Evolutionary conservation across 2,888 invertebrate genomes (phyloP).

Genomic region (Seira sanloemensis): DNA sequence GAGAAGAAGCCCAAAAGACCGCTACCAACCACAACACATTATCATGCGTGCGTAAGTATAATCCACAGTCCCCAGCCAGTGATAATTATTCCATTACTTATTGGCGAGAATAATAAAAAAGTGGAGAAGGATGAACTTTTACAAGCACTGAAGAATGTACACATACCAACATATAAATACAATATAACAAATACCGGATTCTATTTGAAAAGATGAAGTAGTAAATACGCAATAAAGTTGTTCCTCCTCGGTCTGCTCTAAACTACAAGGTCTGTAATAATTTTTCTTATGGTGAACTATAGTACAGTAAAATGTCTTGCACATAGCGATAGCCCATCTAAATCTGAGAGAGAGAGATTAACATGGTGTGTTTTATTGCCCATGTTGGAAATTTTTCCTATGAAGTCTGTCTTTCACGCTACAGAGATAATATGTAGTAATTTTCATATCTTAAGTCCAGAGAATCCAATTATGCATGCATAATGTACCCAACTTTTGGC

Average conservation of each 20-base stretch:
- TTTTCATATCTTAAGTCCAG: background rate
- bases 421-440: background rate
- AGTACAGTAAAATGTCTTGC: background rate
- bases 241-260: too few species aligned
- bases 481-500: too few species aligned
- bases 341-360: too few species aligned
- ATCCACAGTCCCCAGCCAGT: background rate
- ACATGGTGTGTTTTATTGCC: background rate
- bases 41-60: constrained; percentile 13
- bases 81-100: background rate
- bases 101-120: background rate
- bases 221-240: background rate
- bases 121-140: background rate
- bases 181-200: background rate
- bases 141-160: background rate
- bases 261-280: too few species aligned
- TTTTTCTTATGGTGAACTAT: background rate
- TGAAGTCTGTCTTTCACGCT: background rate
- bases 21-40: constrained; percentile 14
- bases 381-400: background rate
- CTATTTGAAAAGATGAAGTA: background rate
- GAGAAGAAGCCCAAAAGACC: background rate
- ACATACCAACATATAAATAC: background rate
- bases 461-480: background rate
- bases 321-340: too few species aligned